Evolutionary conservation across 2,888 invertebrate species (phyloP).

Genomic region (Bugulina stolonifera): DNA sequence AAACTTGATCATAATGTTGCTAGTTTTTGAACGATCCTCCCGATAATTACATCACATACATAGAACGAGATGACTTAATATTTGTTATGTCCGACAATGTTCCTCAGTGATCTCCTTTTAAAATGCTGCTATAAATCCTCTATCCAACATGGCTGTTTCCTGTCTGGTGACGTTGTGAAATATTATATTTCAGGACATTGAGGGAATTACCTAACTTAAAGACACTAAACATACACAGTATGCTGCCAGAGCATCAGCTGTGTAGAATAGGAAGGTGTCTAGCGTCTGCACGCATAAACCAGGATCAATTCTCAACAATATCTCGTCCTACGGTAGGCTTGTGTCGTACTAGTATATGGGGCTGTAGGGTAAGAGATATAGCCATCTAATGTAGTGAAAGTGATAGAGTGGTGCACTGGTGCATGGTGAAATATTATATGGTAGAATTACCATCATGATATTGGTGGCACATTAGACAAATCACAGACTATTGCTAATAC

Average conservation of each 20-base stretch:
- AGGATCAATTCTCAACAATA: constrained; percentile 72
- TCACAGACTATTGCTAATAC: too few relatives aligned
- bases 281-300: constrained; percentile 63
- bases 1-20: too few relatives aligned
- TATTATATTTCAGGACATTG: not conserved
- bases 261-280: constrained; percentile 59
- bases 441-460: too few relatives aligned
- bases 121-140: too few relatives aligned
- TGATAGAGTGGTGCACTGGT: not conserved
- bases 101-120: too few relatives aligned
- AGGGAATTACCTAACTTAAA: constrained; percentile 62
- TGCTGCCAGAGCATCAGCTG: constrained; percentile 62
- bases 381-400: not conserved
- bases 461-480: too few relatives aligned
- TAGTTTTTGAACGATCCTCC: too few relatives aligned
- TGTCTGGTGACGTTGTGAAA: too few relatives aligned
- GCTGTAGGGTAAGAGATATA: constrained; percentile 58
- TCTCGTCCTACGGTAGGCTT: constrained; percentile 80
- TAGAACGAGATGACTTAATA: too few relatives aligned
- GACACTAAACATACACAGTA: constrained; percentile 76
- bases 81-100: too few relatives aligned
- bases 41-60: too few relatives aligned
- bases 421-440: not conserved
- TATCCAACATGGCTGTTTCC: too few relatives aligned
- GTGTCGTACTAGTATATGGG: constrained; percentile 83